A percentile compares a stretch with the other conserved stretches of the same genome.
These are phyloP conservation scores for Paratilapia polleni DNA, from an alignment of 2,113 vertebrate genomes.

Conservation along the genomic window DNA sequence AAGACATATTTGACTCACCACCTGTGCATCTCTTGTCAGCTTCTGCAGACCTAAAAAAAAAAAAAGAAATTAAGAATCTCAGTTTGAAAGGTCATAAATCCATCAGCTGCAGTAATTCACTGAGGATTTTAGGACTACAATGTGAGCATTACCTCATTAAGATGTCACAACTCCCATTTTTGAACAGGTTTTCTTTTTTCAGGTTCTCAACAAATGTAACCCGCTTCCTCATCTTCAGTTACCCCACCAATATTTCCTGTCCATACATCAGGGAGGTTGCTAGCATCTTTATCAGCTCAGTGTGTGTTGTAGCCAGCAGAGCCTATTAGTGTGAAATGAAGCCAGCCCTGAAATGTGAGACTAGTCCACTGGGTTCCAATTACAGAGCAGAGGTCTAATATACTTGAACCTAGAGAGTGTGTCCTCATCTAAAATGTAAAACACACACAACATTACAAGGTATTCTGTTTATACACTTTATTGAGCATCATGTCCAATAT, in stretches of 20 bases:
- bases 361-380: constrained; percentile 43
- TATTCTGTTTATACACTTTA: constrained; percentile 78
- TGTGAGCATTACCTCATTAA: constrained; percentile 45
- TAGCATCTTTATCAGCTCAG: neutral
- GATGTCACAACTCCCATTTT: constrained; percentile 24
- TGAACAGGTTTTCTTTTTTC: constrained; percentile 43
- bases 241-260: constrained; percentile 1
- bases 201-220: constrained; percentile 68
- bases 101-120: neutral
- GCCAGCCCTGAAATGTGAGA: constrained; percentile 47
- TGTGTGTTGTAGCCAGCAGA: constrained; percentile 21
- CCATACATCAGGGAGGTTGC: neutral
- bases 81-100: neutral
- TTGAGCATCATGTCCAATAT: constrained; percentile 80
- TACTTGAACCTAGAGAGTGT: constrained; percentile 40
- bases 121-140: neutral
- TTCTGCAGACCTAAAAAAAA: constrained; percentile 50
- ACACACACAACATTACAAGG: constrained; percentile 36
- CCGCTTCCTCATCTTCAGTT: constrained; percentile 54
- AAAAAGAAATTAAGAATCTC: neutral
- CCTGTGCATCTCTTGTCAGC: neutral
- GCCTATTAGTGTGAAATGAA: constrained; percentile 41
- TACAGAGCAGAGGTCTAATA: constrained; percentile 53
- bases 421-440: constrained; percentile 60
- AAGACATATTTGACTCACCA: constrained; percentile 56